Evolutionary conservation across 2,113 vertebrate species (phyloP), one percentile per base, ranked within the genome.

Genomic region (Rhombomys opimus): DNA sequence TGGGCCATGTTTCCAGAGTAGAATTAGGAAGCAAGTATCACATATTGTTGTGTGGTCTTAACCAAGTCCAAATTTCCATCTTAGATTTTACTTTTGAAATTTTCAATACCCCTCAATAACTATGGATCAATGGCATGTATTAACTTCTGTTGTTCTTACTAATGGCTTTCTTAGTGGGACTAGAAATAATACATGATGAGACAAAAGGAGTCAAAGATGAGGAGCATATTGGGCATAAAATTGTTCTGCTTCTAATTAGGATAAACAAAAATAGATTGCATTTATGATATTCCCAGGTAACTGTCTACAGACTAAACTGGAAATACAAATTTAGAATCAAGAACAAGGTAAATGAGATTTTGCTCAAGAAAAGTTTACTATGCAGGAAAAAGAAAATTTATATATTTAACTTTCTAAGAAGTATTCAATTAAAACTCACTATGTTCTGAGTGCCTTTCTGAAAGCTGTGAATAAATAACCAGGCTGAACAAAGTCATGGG

Each of bases 131-230:
- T 54, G 38, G 25, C 17, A 52, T 52, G 5, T 38, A 30, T 15
- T 25, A 68, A 52, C 10, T 30, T 32, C 72, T 50, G 59, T 6
- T 89, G 22, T 50, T 82, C 1, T 82, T 52, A 61, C 38, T 17
- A 4, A 70, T 6, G 18, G 2, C 5, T 2, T 38, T 14, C 10
- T 41, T 18, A 59, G 8, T n/a, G 27, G 7, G 3, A 54, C 3
- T 3, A 27, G 12, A 12, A 3, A 30, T 0, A 38, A 8, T 3
- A 25, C 4, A 5, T 17, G n/a, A 30, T 13, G 2, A 27, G 7
- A 72, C 12, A 32, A 80, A 68, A 30, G 32, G 8, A 61, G n/a
- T 6, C 25, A 46, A 65, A 88, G 35, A n/a, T 75, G n/a, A n/a
- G 75, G n/a, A 46, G 6, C 13, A 72, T 2, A 57, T 50, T 46